Evolutionary conservation across 2,113 vertebrate species (phyloP).

Genomic region (Zingel zingel): DNA sequence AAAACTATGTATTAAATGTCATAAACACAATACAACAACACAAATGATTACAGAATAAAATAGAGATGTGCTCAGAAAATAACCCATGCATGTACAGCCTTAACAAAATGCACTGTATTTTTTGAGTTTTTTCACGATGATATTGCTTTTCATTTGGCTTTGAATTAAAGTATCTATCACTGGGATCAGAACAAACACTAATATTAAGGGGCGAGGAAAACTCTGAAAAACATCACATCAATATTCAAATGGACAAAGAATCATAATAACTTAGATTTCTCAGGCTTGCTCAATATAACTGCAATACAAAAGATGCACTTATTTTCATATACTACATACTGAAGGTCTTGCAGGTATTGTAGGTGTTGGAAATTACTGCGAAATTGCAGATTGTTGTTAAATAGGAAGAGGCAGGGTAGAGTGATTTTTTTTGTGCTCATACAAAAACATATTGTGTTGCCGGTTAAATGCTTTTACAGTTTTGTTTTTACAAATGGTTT

Average conservation of each 20-base stretch:
- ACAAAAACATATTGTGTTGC: not conserved
- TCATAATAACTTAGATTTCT: not conserved
- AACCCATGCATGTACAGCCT: slow-evolving; percentile 10
- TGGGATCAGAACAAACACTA: slow-evolving; percentile 58
- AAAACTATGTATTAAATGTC: not conserved
- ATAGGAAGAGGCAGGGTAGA: not conserved
- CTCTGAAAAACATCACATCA: slow-evolving; percentile 14
- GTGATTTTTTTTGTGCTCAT: not conserved
- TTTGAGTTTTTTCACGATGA: not conserved
- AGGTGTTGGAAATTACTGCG: not conserved
- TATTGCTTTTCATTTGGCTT: slow-evolving; percentile 6
- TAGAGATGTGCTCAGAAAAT: slow-evolving; percentile 3
- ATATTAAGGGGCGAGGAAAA: not conserved
- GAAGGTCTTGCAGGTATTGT: not conserved
- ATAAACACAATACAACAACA: not conserved
- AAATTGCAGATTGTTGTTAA: not conserved
- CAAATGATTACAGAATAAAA: not conserved
- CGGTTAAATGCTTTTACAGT: not conserved
- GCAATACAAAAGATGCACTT: not conserved
- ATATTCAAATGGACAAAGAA: slow-evolving; percentile 4
- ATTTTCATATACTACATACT: not conserved
- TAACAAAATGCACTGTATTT: not conserved
- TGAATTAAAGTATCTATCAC: slow-evolving; percentile 23
- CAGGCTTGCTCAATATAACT: slow-evolving; percentile 10
- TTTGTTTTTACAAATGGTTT: not conserved